phyloP scores from a whole-genome alignment of 2,113 vertebrate genomes.

The Caranx ignobilis region DNA sequence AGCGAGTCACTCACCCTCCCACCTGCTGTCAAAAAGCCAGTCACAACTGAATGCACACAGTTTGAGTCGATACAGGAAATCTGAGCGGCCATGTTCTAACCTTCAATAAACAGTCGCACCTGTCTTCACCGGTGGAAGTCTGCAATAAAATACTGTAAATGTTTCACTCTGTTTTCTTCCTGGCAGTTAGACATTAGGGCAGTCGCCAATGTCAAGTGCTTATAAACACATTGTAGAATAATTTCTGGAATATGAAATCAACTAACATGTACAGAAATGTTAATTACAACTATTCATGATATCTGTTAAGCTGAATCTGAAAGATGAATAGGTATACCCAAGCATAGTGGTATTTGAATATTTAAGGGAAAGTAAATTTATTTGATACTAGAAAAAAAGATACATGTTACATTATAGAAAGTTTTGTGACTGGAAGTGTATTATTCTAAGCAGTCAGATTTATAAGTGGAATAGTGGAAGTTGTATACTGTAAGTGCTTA shows the following conservation, averaged over 20 bases:
- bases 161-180: background rate
- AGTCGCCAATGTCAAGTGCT: background rate
- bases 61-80: constrained; percentile 17
- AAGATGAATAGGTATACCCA: background rate
- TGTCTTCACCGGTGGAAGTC: background rate
- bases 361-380: too few relatives aligned
- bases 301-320: too few relatives aligned
- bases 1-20: background rate
- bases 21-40: constrained; percentile 15
- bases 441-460: background rate
- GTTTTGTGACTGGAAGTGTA: too few relatives aligned
- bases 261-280: too few relatives aligned
- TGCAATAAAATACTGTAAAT: background rate
- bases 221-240: background rate
- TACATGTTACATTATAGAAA: too few relatives aligned
- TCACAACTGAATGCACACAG: constrained; percentile 18
- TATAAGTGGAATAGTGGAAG: background rate
- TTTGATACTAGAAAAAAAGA: too few relatives aligned
- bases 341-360: too few relatives aligned
- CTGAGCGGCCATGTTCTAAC: background rate
- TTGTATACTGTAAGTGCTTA: background rate
- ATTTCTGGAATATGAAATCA: background rate
- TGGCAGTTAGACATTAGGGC: background rate
- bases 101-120: constrained; percentile 41
- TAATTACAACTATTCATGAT: background rate